These are phyloP conservation scores for Cerceris ruficornis DNA, from an alignment of 2,888 invertebrate species.

Conservation along the genomic window DNA sequence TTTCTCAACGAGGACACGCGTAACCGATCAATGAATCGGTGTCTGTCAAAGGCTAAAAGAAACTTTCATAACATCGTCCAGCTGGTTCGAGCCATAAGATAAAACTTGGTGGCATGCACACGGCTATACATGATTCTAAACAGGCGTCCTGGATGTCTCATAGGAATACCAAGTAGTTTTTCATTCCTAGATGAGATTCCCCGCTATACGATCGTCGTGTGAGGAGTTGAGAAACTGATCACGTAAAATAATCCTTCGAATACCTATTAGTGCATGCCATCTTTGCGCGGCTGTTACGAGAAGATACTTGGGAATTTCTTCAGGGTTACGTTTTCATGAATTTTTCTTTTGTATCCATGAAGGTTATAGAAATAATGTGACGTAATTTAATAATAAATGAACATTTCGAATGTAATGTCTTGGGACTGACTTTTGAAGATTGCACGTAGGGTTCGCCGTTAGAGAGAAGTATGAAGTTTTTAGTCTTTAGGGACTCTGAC, in stretches of 20 bases:
- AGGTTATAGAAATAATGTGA: slow-evolving; percentile 6
- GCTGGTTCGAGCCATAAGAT: slow-evolving; percentile 8
- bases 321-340: slow-evolving; percentile 6
- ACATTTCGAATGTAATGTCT: too few relatives aligned
- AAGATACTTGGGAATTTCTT: slow-evolving; percentile 42
- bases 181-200: slow-evolving; percentile 25
- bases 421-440: too few relatives aligned
- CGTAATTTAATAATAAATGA: background rate
- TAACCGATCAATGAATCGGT: slow-evolving; percentile 35
- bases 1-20: slow-evolving; percentile 11
- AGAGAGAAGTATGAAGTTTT: too few relatives aligned
- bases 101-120: slow-evolving; percentile 2
- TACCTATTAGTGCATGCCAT: slow-evolving; percentile 47
- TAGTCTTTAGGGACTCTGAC: too few relatives aligned
- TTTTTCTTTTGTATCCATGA: slow-evolving; percentile 8
- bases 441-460: too few relatives aligned
- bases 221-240: slow-evolving; percentile 34
- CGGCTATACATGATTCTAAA: slow-evolving; percentile 41
- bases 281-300: slow-evolving; percentile 33
- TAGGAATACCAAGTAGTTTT: slow-evolving; percentile 52
- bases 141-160: slow-evolving; percentile 32
- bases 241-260: slow-evolving; percentile 57
- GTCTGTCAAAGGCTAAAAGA: background rate
- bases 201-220: background rate
- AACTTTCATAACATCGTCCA: slow-evolving; percentile 16